Base-by-base conservation (phyloP, 1,140 invertebrate genomes). In the Psix sp. region DNA sequence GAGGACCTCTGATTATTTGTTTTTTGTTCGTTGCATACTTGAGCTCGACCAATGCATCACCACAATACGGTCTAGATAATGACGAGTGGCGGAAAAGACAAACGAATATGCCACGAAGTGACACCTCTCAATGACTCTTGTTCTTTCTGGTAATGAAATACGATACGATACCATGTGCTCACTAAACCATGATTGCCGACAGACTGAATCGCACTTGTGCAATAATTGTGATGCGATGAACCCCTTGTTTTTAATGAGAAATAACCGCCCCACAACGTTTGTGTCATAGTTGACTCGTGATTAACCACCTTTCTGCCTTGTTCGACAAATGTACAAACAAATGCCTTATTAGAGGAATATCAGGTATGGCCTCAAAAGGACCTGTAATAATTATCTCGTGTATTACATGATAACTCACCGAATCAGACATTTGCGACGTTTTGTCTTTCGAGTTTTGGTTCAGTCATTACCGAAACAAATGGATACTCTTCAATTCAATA, bases 51-150 rank as follows among this genome's bases (percentile, higher is more conserved):
- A 77, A 82, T 81, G 84, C 78, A 77, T 76, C 76, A 52, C 60
- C 74, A 85, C 83, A 86, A 86, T 85, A 77, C 51, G 72, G 59
- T 66, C 76, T 67, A 74, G 78, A 84, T 86, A 84, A 84, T 86
- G 82, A 87, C 82, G 82, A 82, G 82, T 79, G 76, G 78, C 77
- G 78, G 70, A 79, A 84, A 85, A 83, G 80, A 85, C 85, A 86
- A 86, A 86, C 85, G 85, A 86, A 86, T 86, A 86, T 86, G 77
- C 84, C 84, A 87, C 85, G 85, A 87, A 84, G 83, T 87, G 85
- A 87, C 86, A 86, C 86, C 86, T 87, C 82, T 86, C 85, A 86
- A 87, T 86, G 84, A 80, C 79, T 80, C 86, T 87, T 78, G 51
- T 74, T 76, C 57, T 65, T 73, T 11, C 59, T 66, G 56, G 56